Percentiles rank a stretch among this genome's conserved stretches.
Conservation (phyloP, 2,888 invertebrate genomes). For the Watsonalla cultraria region DNA sequence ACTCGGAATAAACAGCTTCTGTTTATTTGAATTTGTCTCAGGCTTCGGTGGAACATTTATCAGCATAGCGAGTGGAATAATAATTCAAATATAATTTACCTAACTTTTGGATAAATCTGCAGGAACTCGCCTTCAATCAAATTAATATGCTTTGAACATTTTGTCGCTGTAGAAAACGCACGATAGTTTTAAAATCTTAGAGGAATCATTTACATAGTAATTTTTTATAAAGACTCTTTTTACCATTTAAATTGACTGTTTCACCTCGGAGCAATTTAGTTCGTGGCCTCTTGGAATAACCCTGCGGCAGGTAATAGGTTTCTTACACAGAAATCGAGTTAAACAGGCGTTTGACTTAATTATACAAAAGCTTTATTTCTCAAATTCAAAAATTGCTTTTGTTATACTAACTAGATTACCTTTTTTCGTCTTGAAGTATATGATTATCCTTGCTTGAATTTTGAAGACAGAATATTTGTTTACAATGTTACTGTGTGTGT, state of each 20-base stretch:
- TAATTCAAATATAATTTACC: constrained; percentile 7
- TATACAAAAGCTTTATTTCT: constrained; percentile 50
- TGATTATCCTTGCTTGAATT: too few relatives aligned
- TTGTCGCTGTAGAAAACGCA: constrained; percentile 3
- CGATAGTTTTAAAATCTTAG: constrained; percentile 17
- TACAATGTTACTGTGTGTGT: too few relatives aligned
- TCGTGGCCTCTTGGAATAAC: constrained; percentile 48
- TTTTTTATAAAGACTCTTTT: constrained; percentile 62
- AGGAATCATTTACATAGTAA: constrained; percentile 50
- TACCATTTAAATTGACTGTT: constrained; percentile 70
- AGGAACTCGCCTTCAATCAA: neutral
- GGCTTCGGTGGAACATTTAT: constrained; percentile 17
- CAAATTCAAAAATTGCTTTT: constrained; percentile 37
- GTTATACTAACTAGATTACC: constrained; percentile 20
- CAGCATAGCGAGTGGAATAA: constrained; percentile 3
- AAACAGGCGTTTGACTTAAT: constrained; percentile 69
- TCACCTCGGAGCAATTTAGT: constrained; percentile 63
- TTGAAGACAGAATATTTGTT: too few relatives aligned
- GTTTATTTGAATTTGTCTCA: constrained; percentile 24
- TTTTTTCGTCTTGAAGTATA: constrained; percentile 5
- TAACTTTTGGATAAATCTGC: constrained; percentile 3
- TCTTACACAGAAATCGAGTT: constrained; percentile 70
- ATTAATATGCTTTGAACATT: neutral
- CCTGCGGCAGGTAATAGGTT: constrained; percentile 69
- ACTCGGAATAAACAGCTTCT: constrained; percentile 28